These are phyloP conservation scores for Netta rufina DNA, from an alignment of 2,797 vertebrate genomes.

Conservation along the genomic window DNA sequence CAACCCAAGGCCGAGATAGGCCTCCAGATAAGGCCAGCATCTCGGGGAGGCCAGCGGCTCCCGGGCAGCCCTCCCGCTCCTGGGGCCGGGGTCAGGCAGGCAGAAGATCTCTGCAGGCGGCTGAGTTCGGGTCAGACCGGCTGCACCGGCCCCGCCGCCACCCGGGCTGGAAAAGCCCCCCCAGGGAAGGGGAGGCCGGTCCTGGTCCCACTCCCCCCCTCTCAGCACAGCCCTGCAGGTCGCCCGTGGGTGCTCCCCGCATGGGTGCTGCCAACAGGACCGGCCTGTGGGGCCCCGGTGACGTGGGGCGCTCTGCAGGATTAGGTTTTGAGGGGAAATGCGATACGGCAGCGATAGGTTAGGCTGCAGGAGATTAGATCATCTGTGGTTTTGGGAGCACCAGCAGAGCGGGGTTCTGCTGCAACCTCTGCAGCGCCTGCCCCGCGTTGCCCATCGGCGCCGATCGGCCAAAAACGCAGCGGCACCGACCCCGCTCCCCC, in stretches of 20 bases:
- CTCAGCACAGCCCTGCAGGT: not conserved
- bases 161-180: not conserved
- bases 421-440: not conserved
- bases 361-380: conserved; percentile 1
- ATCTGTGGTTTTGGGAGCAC: not conserved
- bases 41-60: rapidly evolving
- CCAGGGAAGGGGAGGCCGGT: not conserved
- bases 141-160: not conserved
- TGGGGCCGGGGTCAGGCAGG: not conserved
- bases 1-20: not conserved
- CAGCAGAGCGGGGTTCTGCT: not conserved
- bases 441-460: not conserved
- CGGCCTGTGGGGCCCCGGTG: not conserved
- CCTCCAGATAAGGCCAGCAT: not conserved
- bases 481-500: rapidly evolving
- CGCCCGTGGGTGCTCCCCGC: rapidly evolving
- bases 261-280: not conserved
- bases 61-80: not conserved
- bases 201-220: not conserved
- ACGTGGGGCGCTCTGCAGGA: not conserved
- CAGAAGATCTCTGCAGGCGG: not conserved
- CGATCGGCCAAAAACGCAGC: not conserved
- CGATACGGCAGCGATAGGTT: not conserved
- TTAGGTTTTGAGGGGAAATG: conserved; percentile 4
- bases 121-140: not conserved